These are phyloP conservation scores for Melospiza melodia DNA, from an alignment of 2,113 vertebrate species.

Conservation along the genomic window DNA sequence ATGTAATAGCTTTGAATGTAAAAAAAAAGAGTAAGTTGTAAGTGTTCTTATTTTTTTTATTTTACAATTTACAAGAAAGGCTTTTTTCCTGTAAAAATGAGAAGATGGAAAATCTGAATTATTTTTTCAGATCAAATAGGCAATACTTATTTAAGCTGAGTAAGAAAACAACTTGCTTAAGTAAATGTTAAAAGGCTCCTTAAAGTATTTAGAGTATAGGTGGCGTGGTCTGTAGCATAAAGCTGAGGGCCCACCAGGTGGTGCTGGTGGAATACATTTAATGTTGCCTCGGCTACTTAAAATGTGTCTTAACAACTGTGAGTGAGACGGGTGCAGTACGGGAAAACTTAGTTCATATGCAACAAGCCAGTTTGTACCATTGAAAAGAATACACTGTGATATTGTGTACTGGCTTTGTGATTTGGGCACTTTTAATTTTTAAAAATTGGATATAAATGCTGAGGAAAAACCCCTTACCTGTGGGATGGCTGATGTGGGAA, in stretches of 20 bases:
- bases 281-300: neutral
- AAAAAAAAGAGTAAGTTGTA: neutral
- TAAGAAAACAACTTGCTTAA: neutral
- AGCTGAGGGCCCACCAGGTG: slow-evolving; percentile 72
- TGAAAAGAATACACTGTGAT: neutral
- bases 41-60: neutral
- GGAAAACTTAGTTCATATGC: neutral
- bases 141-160: neutral
- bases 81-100: neutral
- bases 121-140: neutral
- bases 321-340: neutral
- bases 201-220: neutral
- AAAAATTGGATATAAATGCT: neutral
- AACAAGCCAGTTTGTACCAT: neutral
- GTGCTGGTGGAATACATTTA: slow-evolving; percentile 64
- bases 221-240: neutral
- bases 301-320: neutral
- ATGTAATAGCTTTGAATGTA: neutral
- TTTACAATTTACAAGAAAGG: neutral
- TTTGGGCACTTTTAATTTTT: neutral
- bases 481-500: neutral
- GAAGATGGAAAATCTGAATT: neutral
- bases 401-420: neutral
- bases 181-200: neutral
- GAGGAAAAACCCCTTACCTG: fast-evolving